phyloP scores from a whole-genome alignment of 23 tunicate genomes.

The Botrylloides violaceus region DNA sequence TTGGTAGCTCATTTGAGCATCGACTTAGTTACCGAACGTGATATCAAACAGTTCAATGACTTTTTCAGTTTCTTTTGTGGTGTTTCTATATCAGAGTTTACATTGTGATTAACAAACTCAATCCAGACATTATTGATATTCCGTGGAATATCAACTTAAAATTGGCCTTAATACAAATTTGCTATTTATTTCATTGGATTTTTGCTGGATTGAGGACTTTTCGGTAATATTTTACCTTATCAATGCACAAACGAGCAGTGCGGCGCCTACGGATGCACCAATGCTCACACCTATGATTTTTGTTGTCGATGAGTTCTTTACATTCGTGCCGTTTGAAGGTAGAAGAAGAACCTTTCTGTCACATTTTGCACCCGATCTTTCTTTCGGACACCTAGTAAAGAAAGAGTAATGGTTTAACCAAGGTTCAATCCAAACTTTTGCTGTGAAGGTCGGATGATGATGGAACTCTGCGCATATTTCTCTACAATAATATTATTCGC shows the following conservation, averaged over 20 bases:
- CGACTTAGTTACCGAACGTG: not conserved
- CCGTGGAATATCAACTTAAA: conserved; percentile 1
- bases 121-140: not conserved
- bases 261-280: conserved; percentile 3
- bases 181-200: not conserved
- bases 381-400: not conserved
- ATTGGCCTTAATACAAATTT: not conserved
- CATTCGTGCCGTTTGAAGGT: not conserved
- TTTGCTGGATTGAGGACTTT: not conserved
- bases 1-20: not conserved
- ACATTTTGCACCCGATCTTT: not conserved
- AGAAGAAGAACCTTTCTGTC: not conserved
- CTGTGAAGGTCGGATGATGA: too few species aligned
- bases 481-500: too few species aligned
- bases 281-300: conserved; percentile 2
- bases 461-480: too few species aligned
- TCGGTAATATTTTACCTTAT: not conserved
- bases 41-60: not conserved
- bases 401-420: too few species aligned
- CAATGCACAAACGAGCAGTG: conserved; percentile 4
- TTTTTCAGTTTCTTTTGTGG: too few species aligned
- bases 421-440: too few species aligned
- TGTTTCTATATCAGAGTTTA: too few species aligned
- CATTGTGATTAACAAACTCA: not conserved
- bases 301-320: not conserved